phyloP scores from a whole-genome alignment of 2,888 invertebrate species.

The Galerucella pusilla region DNA sequence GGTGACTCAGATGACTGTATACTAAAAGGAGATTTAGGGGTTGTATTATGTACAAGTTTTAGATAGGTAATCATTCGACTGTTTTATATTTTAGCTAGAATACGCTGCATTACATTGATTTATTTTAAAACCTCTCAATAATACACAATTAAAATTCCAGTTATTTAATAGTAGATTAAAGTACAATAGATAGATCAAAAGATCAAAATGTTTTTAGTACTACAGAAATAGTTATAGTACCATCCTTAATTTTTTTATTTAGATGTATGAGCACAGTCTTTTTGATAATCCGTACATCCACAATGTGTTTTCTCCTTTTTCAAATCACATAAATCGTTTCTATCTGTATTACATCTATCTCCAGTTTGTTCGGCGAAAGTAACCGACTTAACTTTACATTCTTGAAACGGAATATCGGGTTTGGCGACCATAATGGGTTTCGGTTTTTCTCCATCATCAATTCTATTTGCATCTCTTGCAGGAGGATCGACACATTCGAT shows the following conservation, averaged over 20 bases:
- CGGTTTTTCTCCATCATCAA: slow-evolving; percentile 39
- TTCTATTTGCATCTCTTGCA: slow-evolving; percentile 25
- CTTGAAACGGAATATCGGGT: slow-evolving; percentile 55
- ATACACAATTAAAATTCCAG: background rate
- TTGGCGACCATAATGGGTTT: slow-evolving; percentile 58
- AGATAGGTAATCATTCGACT: no score
- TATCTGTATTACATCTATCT: slow-evolving; percentile 56
- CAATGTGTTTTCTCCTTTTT: slow-evolving; percentile 57
- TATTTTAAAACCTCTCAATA: no score
- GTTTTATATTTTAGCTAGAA: no score
- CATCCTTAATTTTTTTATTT: background rate
- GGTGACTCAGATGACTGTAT: no score
- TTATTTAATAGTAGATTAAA: background rate
- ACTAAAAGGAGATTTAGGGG: no score
- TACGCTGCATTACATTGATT: no score
- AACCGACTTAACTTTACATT: slow-evolving; percentile 58
- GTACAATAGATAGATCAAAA: background rate
- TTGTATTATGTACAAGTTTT: no score
- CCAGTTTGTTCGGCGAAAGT: slow-evolving; percentile 57
- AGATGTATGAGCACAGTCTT: slow-evolving; percentile 39
- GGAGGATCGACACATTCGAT: slow-evolving; percentile 55
- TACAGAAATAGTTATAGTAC: background rate
- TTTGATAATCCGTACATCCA: slow-evolving; percentile 59
- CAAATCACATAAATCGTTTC: slow-evolving; percentile 59
- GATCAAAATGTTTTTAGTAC: slow-evolving; percentile 15